Base-by-base conservation (phyloP, 1,140 invertebrate genomes). In the Drosophila grimshawi region DNA sequence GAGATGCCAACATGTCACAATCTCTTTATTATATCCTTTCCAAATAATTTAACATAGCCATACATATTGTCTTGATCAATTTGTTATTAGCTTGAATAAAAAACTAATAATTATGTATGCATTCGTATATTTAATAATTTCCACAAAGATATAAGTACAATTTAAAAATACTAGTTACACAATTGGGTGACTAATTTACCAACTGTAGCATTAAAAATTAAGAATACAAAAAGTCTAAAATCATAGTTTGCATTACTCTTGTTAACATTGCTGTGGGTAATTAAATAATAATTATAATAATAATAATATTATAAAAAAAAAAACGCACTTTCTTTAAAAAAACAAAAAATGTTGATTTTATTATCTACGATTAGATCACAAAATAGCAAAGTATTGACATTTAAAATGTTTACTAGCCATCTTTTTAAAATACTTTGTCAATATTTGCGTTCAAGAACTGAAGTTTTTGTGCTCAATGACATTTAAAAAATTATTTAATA, bases 321-420 rank as follows among this genome's bases (percentile, higher is more conserved):
- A 19, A 19, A 19, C 19, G 19, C 19, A 19, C 19, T 1, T 19
- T 19, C 1, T 19, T 19, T 19, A 19, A 19, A 19, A 19, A 19
- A 19, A 19, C 19, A 19, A 57, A 62, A 68, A 63, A 49, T 81
- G 56, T 76, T 2, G 30, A 39, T 49, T 62, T 61, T 66, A 67
- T 62, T 79, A 69, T 60, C 51, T 71, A 67, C 63, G 64, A 79
- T 60, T 64, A 65, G 67, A 76, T 83, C 80, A 83, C 80, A 83
- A 71, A 45, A 55, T 56, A 79, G 67, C n/a, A 68, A 79, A 59
- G 76, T 63, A 74, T 67, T 51, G 56, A 37, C n/a, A 41, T 60
- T 68, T 43, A 57, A 4, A 57, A 19, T 57, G 11, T 29, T 41
- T 30, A 19, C 29, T n/a, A 6, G 37, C 19, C 5, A 41, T 0